Conservation (phyloP, 2,888 invertebrate species). For the Petrolisthes manimaculis region DNA sequence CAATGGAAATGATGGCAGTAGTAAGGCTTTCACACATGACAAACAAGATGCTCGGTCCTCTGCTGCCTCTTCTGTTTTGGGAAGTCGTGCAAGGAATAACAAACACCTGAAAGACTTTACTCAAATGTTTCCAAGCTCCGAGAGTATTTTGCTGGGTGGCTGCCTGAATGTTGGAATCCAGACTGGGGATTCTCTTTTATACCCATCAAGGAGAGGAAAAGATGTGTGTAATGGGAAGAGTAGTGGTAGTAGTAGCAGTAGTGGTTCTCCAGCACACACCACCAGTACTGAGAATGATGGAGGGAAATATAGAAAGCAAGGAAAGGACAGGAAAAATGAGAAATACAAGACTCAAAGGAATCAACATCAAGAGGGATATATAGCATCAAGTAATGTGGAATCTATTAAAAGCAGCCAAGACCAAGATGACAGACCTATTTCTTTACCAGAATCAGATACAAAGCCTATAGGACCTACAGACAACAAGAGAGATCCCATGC, state of each 20-base stretch:
- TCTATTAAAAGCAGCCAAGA: no score
- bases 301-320: neutral
- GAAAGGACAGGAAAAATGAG: neutral
- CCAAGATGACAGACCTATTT: no score
- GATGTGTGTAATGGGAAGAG: neutral
- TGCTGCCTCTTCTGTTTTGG: neutral
- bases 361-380: no score
- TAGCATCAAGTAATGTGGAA: no score
- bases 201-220: neutral
- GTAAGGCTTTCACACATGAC: neutral
- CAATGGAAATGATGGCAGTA: neutral
- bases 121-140: constrained; percentile 58
- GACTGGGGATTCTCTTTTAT: constrained; percentile 56
- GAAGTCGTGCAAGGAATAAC: constrained; percentile 2
- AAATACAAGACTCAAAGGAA: no score
- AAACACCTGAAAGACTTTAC: constrained; percentile 44
- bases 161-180: constrained; percentile 52
- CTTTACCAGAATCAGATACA: no score
- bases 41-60: neutral
- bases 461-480: no score
- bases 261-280: neutral
- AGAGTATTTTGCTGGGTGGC: constrained; percentile 4
- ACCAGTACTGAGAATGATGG: neutral
- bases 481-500: no score
- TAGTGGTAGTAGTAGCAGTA: constrained; percentile 10